phyloP scores from a whole-genome alignment of 2,888 invertebrate species.

The Ormia ochracea region DNA sequence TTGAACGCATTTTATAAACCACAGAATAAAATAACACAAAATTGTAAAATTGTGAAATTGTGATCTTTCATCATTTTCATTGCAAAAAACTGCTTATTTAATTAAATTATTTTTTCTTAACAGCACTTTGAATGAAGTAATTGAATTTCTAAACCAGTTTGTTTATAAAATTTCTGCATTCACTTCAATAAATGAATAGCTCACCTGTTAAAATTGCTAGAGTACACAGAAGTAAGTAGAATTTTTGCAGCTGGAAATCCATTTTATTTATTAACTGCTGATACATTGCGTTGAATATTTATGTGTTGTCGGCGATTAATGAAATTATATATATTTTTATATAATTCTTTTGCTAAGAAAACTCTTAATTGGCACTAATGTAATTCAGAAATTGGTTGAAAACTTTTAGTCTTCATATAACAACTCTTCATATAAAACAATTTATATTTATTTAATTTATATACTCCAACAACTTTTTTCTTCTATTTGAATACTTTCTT shows the following conservation, averaged over 20 bases:
- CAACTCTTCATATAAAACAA: neutral
- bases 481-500: neutral
- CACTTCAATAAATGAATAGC: constrained; percentile 35
- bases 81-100: too few species aligned
- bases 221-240: constrained; percentile 42
- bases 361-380: constrained; percentile 38
- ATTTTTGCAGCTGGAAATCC: constrained; percentile 62
- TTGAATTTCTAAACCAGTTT: constrained; percentile 38
- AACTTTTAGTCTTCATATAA: neutral
- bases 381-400: constrained; percentile 7
- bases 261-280: constrained; percentile 62
- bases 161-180: neutral
- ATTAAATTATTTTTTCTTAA: neutral
- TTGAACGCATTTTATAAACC: too few species aligned
- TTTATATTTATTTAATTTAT: neutral
- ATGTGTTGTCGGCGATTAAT: neutral
- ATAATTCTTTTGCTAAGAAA: neutral
- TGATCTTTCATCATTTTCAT: too few species aligned
- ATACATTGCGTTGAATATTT: constrained; percentile 64
- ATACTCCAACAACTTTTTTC: neutral
- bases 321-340: neutral
- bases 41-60: too few species aligned
- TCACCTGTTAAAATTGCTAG: constrained; percentile 74
- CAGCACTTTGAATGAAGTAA: too few species aligned
- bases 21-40: too few species aligned